Evolutionary conservation across 2,888 invertebrate species (phyloP), one percentile per base, ranked within the genome.

Genomic region (Scaptodrosophila latifasciaeformis): DNA sequence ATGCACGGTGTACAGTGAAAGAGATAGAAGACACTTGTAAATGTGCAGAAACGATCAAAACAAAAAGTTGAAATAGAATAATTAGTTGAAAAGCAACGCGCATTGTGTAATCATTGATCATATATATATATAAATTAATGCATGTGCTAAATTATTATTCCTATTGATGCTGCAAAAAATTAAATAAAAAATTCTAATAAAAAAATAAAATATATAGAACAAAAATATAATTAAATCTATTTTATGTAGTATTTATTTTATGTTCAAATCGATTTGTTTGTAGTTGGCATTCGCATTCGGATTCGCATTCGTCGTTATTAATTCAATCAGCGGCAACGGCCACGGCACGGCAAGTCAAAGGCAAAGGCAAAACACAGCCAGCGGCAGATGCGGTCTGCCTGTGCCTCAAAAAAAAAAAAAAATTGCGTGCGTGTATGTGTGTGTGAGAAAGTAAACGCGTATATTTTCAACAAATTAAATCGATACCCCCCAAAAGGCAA

Each of bases 31-130:
- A n/a, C n/a, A n/a, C n/a, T 34, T 53, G 40, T 59, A 49, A 59
- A 49, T 56, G 60, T 62, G 62, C 30, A 65, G 31, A 53, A 51
- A 59, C 17, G 65, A 67, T 66, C 69, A 67, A 62, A 63, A 67
- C 68, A 70, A 67, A 65, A 37, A 40, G 24, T 34, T 46, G 50
- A 50, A 50, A 53, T 30, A 34, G 10, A 1, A 39, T 45, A 59
- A 10, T 10, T 18, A 46, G 4, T 17, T 24, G 21, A 45, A 12
- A 19, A 46, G 19, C 30, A 17, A 49, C 55, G 58, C 49, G 45
- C 62, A 72, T 82, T 83, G 83, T 83, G 82, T 83, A 83, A 83
- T 80, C 76, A 74, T 74, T 70, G 65, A 69, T 57, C 64, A 65
- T 34, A 29, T 12, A 24, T 50, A 45, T 47, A n/a, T n/a, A n/a